These are phyloP conservation scores for Xestia sexstrigata DNA, from an alignment of 2,888 invertebrate genomes.

Conservation along the genomic window DNA sequence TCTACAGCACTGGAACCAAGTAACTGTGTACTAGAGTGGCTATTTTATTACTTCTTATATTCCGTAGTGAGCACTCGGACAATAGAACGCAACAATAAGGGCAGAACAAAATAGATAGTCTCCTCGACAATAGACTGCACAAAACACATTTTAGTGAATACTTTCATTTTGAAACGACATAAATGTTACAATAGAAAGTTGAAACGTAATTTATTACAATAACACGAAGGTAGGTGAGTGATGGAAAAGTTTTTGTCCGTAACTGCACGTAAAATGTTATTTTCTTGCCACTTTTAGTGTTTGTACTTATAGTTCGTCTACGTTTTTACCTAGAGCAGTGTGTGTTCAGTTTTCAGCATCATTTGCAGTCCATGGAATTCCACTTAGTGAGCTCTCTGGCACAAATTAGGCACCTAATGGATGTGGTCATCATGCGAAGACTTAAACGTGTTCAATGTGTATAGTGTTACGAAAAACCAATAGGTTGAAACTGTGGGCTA, in stretches of 20 bases:
- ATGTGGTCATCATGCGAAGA: neutral
- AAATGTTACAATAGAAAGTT: slow-evolving; percentile 49
- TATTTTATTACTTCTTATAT: slow-evolving; percentile 56
- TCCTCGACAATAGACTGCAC: slow-evolving; percentile 54
- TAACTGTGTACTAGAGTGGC: slow-evolving; percentile 15
- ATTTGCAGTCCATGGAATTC: neutral
- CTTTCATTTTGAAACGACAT: slow-evolving; percentile 54
- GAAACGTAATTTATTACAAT: slow-evolving; percentile 42
- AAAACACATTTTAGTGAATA: slow-evolving; percentile 56
- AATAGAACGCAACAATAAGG: slow-evolving; percentile 58
- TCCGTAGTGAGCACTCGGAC: slow-evolving; percentile 41
- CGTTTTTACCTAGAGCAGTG: too few species aligned
- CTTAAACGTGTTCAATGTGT: neutral
- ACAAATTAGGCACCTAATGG: neutral
- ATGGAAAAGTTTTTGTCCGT: slow-evolving; percentile 12
- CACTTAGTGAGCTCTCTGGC: too few species aligned
- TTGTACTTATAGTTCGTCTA: neutral
- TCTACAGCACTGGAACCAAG: slow-evolving; percentile 23
- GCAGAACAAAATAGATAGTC: slow-evolving; percentile 56
- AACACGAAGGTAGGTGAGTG: neutral
- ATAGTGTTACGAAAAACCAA: neutral
- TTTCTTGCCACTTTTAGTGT: neutral
- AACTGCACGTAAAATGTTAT: neutral
- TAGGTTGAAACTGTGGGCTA: neutral
- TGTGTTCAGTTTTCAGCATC: neutral